phyloP scores from a whole-genome alignment of 2,797 vertebrate genomes.

The Artibeus jamaicensis region DNA sequence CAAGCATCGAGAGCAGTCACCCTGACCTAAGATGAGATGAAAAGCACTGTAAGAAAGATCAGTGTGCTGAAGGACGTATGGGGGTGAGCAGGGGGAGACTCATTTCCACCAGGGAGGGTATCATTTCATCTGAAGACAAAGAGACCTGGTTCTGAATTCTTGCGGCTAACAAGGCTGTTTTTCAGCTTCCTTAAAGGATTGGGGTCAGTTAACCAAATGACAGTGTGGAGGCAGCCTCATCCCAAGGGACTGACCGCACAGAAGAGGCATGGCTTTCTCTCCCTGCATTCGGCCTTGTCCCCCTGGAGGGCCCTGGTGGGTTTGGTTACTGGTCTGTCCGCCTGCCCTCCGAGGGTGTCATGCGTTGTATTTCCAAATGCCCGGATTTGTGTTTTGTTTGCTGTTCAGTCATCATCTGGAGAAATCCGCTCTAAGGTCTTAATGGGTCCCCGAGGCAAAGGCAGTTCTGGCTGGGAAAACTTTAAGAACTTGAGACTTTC shows the following conservation, averaged over 20 bases:
- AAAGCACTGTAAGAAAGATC: background rate
- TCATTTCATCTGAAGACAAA: background rate
- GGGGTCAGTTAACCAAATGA: constrained; percentile 40
- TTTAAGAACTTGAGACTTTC: constrained; percentile 77
- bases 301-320: background rate
- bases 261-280: background rate
- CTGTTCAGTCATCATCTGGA: constrained; percentile 61
- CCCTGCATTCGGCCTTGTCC: background rate
- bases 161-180: constrained; percentile 17
- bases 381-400: constrained; percentile 49
- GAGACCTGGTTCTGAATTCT: constrained; percentile 16
- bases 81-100: background rate
- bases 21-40: background rate
- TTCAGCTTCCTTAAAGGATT: constrained; percentile 6
- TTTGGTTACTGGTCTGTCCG: background rate
- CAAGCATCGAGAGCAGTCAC: background rate
- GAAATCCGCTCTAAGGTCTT: constrained; percentile 66
- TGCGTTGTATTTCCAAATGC: constrained; percentile 28
- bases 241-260: background rate
- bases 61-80: background rate
- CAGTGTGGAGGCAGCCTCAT: background rate
- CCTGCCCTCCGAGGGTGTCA: background rate
- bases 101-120: background rate
- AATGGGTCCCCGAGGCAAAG: constrained; percentile 65
- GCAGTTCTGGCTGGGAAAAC: constrained; percentile 58